These are phyloP conservation scores for Toxostoma redivivum DNA, from an alignment of 2,113 vertebrate genomes.

Conservation along the genomic window DNA sequence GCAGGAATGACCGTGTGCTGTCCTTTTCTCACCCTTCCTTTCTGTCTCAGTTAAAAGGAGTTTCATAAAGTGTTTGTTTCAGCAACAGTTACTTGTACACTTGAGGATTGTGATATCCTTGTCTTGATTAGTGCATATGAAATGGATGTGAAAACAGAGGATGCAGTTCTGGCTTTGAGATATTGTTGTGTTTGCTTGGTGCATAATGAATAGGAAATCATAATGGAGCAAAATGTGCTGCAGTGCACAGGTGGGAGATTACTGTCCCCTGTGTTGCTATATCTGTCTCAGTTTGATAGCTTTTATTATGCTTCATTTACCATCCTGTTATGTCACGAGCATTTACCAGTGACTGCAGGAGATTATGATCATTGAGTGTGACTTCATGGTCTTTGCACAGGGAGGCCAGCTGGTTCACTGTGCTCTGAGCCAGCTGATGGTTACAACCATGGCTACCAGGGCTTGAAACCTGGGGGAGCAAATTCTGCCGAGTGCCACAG, in stretches of 20 bases:
- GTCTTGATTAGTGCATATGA: neutral
- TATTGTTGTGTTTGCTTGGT: neutral
- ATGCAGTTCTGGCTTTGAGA: neutral
- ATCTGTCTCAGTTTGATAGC: neutral
- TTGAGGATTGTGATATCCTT: neutral
- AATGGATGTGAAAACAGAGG: neutral
- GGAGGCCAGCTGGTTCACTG: neutral
- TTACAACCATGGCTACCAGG: accelerated
- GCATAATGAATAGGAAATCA: neutral
- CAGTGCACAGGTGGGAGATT: neutral
- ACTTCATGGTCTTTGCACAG: neutral
- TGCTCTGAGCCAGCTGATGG: neutral
- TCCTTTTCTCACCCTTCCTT: neutral
- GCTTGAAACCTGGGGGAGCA: neutral
- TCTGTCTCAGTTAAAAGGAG: neutral
- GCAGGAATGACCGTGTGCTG: neutral
- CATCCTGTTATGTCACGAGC: neutral
- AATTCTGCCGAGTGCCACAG: neutral
- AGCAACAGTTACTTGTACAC: neutral
- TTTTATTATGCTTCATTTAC: neutral
- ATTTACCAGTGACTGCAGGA: neutral
- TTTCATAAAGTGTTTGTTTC: neutral
- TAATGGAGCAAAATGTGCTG: neutral
- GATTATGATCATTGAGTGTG: neutral
- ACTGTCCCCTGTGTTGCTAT: neutral